Conservation (phyloP, 1,140 invertebrate genomes). For the Drosophila albomicans region DNA sequence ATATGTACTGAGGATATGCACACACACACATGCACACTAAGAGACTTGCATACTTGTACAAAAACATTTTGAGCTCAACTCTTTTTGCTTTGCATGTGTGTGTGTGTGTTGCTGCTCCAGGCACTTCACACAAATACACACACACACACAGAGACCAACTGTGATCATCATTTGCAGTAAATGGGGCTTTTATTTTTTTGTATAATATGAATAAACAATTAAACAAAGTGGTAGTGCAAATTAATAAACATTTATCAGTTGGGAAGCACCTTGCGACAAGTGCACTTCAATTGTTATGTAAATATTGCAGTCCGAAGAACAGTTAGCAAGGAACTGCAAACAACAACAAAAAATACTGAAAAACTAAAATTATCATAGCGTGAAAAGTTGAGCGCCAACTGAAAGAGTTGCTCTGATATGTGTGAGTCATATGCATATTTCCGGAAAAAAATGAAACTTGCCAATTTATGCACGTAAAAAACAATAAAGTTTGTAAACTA, state of each 20-base stretch:
- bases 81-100: slow-evolving; percentile 10
- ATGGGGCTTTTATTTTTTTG: slow-evolving; percentile 10
- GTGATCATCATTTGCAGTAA: slow-evolving; percentile 11
- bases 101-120: not conserved
- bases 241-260: slow-evolving; percentile 9
- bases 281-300: slow-evolving; percentile 4
- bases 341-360: too few relatives aligned
- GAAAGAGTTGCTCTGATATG: too few relatives aligned
- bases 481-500: not conserved
- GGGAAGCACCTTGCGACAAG: slow-evolving; percentile 3
- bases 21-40: not conserved
- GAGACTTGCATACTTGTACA: not conserved
- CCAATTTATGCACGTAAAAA: not conserved
- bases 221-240: slow-evolving; percentile 8
- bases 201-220: slow-evolving; percentile 16
- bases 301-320: not conserved
- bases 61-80: slow-evolving; percentile 23
- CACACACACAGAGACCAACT: not conserved
- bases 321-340: not conserved
- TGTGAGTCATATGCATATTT: slow-evolving; percentile 2
- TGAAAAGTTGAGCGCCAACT: too few relatives aligned
- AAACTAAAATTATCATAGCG: too few relatives aligned
- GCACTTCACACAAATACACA: slow-evolving; percentile 1
- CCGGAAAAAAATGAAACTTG: slow-evolving; percentile 6
- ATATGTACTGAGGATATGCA: slow-evolving; percentile 11